A percentile compares a stretch with the other conserved stretches of the same genome.
These are phyloP conservation scores for Erebia epiphron DNA, from an alignment of 2,888 invertebrate genomes.

Conservation along the genomic window DNA sequence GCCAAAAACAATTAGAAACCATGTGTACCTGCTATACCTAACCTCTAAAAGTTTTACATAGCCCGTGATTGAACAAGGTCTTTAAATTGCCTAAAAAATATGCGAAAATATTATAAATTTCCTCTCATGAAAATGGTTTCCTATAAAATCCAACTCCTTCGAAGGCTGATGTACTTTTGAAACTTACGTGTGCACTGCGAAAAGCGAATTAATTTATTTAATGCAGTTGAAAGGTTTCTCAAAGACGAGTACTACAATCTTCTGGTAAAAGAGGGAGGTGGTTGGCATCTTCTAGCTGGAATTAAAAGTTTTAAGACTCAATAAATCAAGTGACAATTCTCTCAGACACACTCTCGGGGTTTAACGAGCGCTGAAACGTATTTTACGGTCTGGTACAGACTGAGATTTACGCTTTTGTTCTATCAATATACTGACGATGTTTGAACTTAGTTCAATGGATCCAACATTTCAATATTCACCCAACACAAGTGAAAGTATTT, in stretches of 20 bases:
- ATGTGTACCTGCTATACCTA: too few species aligned
- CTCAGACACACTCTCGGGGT: conserved; percentile 28
- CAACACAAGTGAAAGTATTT: not conserved
- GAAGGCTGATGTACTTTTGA: not conserved
- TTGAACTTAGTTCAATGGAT: conserved; percentile 5
- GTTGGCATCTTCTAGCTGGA: conserved; percentile 8
- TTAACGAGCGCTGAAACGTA: conserved; percentile 34
- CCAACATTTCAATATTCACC: not conserved
- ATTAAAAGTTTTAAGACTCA: conserved; percentile 25
- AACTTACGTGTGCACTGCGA: not conserved
- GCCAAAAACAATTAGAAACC: too few species aligned
- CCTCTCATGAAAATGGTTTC: not conserved
- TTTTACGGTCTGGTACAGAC: conserved; percentile 30
- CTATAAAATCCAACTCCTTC: too few species aligned
- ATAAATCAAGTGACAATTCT: conserved; percentile 26
- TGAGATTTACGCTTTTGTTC: conserved; percentile 23
- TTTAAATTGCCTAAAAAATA: too few species aligned
- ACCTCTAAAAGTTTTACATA: too few species aligned
- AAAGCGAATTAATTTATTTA: not conserved
- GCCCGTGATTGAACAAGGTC: too few species aligned
- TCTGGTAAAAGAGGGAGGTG: not conserved
- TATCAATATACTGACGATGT: conserved; percentile 20
- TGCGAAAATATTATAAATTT: too few species aligned
- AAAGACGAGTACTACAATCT: not conserved
- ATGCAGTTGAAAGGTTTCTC: not conserved